Evolutionary conservation across 2,797 vertebrate species (phyloP).

Genomic region (Crenichthys baileyi): DNA sequence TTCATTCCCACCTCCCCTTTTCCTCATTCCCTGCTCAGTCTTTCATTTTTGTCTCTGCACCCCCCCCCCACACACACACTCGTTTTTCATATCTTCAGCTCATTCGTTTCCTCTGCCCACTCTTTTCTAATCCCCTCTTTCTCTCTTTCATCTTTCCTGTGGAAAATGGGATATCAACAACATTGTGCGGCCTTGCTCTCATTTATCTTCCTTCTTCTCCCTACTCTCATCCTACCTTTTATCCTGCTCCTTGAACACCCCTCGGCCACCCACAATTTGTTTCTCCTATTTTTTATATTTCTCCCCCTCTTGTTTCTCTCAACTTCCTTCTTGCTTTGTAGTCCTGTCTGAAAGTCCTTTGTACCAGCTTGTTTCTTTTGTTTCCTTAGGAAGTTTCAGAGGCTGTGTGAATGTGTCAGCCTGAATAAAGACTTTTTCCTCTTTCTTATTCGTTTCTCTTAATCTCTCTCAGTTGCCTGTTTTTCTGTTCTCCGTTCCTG

Average conservation of each 20-base stretch:
- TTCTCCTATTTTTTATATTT: slow-evolving; percentile 25
- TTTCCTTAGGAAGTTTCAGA: slow-evolving; percentile 42
- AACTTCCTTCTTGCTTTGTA: slow-evolving; percentile 17
- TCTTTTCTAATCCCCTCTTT: slow-evolving; percentile 68
- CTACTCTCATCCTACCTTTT: slow-evolving; percentile 25
- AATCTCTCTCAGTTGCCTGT: slow-evolving; percentile 30
- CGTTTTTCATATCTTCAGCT: slow-evolving; percentile 51
- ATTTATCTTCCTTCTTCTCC: slow-evolving; percentile 36
- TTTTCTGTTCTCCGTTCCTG: slow-evolving; percentile 28
- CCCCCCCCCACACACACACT: slow-evolving; percentile 8
- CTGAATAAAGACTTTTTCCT: slow-evolving; percentile 44
- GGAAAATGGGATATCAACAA: slow-evolving; percentile 76
- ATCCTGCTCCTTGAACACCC: slow-evolving; percentile 16
- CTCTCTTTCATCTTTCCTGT: slow-evolving; percentile 69
- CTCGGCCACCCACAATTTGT: slow-evolving; percentile 12
- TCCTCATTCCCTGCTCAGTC: slow-evolving; percentile 31
- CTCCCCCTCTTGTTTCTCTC: slow-evolving; percentile 29
- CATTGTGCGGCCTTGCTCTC: slow-evolving; percentile 59
- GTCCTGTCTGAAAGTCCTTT: slow-evolving; percentile 26
- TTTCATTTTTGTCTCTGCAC: slow-evolving; percentile 8
- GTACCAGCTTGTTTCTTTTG: slow-evolving; percentile 16
- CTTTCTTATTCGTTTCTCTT: slow-evolving; percentile 15
- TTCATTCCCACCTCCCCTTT: slow-evolving; percentile 21
- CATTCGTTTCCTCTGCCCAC: slow-evolving; percentile 64
- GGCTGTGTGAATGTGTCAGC: slow-evolving; percentile 48